Base-by-base conservation (phyloP, 2,797 vertebrate species). In the Silurus lanzhouensis region DNA sequence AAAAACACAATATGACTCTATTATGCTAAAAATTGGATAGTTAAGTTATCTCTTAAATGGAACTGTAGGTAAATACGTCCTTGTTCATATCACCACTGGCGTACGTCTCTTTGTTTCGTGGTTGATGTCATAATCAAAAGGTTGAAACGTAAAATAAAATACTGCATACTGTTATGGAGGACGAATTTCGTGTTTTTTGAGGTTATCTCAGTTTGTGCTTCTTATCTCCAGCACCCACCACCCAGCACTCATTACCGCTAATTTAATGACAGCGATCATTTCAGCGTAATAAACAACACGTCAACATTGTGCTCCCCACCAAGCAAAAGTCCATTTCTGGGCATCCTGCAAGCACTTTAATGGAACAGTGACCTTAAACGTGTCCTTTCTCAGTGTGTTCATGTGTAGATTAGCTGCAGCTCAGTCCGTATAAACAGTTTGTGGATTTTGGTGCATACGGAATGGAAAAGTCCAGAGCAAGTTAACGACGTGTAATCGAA, bases 231-330 rank as follows among this genome's bases (percentile, higher is more conserved):
- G 27, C 6, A n/a, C 38, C 6, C 20, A 44, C 19, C 0, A 25
- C 19, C 27, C 19, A 31, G n/a, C 38, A 19, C 46, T 20, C 27
- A 64, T 63, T 31, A 55, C 82, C 13, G 27, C 57, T 57, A 60
- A 58, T 75, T 63, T 27, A 64, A 83, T 64, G 15, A 31, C 81
- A 58, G 66, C 4, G 27, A 70, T 82, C 58, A 31, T 71, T 71
- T 58, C 19, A 58, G 25, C n/a, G 52, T 20, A 66, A 52, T 67
- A 66, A 19, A 52, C n/a, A 66, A 10, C 14, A 27, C 48, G 58
- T 64, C 15, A 27, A 61, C n/a, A 14, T 22, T 14, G 19, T 52
- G 44, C 19, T 12, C 7, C 48, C 0, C 25, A 58, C 44, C 20
- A n/a, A 48, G 31, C 27, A 14, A 38, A 44, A 3, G 74, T 60